These are phyloP conservation scores for Holothuria leucospilota DNA, from an alignment of 53 echinoderm and acorn worm genomes.

Conservation along the genomic window DNA sequence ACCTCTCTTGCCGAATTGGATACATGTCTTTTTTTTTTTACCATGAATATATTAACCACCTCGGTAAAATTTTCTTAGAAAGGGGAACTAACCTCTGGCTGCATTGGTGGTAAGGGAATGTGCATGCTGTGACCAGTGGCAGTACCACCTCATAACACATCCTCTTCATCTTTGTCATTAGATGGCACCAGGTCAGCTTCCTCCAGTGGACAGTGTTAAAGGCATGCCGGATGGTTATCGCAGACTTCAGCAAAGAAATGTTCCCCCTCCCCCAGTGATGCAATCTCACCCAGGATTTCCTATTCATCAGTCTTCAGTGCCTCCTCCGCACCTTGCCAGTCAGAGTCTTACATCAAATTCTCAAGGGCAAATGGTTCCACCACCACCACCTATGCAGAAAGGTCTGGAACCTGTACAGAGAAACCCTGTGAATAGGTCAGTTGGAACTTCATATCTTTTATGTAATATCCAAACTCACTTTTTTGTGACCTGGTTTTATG, in stretches of 20 bases:
- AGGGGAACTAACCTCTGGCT: no score
- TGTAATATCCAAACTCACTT: no score
- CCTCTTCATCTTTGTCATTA: background rate
- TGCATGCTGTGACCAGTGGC: no score
- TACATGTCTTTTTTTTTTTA: no score
- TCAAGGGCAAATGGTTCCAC: constrained; percentile 28
- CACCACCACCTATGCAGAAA: constrained; percentile 22
- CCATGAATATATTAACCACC: no score
- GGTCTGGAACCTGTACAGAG: constrained; percentile 15
- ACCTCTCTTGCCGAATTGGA: no score
- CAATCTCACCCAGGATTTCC: constrained; percentile 61
- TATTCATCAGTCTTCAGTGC: constrained; percentile 59
- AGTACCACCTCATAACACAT: no score
- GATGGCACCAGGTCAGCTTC: constrained; percentile 72
- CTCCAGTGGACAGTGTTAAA: constrained; percentile 92
- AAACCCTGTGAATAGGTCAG: background rate
- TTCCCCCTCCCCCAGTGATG: constrained; percentile 26
- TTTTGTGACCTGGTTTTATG: no score
- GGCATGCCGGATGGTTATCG: constrained; percentile 92
- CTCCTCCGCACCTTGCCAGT: constrained; percentile 52
- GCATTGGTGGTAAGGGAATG: no score
- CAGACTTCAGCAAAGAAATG: constrained; percentile 35
- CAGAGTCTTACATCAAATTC: constrained; percentile 65
- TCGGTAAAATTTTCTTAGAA: no score
- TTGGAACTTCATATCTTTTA: no score